These are phyloP conservation scores for Silurus asotus DNA, from an alignment of 2,113 vertebrate genomes.

Conservation along the genomic window DNA sequence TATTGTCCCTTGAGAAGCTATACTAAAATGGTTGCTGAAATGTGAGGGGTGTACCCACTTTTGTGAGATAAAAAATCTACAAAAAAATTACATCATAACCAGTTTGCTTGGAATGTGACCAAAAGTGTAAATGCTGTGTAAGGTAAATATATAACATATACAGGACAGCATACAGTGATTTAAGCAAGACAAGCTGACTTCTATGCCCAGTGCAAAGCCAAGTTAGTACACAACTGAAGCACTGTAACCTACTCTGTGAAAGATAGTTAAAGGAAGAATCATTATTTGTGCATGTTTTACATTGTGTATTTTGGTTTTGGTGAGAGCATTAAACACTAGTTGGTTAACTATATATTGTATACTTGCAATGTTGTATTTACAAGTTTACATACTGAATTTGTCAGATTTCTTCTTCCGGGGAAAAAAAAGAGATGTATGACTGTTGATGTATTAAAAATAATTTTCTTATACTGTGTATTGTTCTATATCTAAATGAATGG, in stretches of 20 bases:
- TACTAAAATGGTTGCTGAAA: too few species aligned
- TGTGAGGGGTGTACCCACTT: too few species aligned
- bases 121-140: slow-evolving; percentile 1
- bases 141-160: slow-evolving; percentile 19
- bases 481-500: slow-evolving; percentile 43
- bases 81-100: not conserved
- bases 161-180: not conserved
- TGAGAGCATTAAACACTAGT: not conserved
- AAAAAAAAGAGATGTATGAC: slow-evolving; percentile 1
- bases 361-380: slow-evolving; percentile 27
- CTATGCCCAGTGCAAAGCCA: slow-evolving; percentile 6
- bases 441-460: slow-evolving; percentile 44
- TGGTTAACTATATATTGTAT: slow-evolving; percentile 23
- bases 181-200: slow-evolving; percentile 5
- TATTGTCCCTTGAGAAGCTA: too few species aligned
- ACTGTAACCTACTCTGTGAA: slow-evolving; percentile 1
- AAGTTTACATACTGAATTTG: slow-evolving; percentile 8
- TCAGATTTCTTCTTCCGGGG: not conserved
- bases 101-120: slow-evolving; percentile 6
- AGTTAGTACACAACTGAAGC: slow-evolving; percentile 1
- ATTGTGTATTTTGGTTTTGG: not conserved
- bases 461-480: slow-evolving; percentile 51
- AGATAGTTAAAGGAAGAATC: not conserved
- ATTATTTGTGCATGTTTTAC: not conserved
- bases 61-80: not conserved